phyloP scores from a whole-genome alignment of 2,113 vertebrate species.

The Eclectus roratus region DNA sequence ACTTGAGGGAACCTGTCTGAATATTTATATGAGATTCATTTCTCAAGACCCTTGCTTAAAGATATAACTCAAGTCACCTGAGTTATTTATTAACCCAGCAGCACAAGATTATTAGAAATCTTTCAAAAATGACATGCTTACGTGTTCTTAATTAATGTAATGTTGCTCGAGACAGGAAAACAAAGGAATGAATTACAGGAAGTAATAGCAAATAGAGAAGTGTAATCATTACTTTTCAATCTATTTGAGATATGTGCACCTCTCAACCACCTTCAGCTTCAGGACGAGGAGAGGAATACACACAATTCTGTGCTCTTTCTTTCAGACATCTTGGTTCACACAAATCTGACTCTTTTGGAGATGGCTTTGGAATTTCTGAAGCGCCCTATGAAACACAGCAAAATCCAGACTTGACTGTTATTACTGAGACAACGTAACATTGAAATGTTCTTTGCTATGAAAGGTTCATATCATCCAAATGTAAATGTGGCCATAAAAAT shows the following conservation, averaged over 20 bases:
- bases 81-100: background rate
- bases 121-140: background rate
- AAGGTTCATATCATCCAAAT: background rate
- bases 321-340: background rate
- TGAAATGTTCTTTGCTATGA: background rate
- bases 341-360: background rate
- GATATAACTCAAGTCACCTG: background rate
- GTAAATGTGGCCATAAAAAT: background rate
- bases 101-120: background rate
- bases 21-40: background rate
- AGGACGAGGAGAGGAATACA: background rate
- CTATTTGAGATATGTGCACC: background rate
- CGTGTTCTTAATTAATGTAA: background rate
- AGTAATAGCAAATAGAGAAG: background rate
- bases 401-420: background rate
- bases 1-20: background rate
- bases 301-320: background rate
- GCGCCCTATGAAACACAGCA: background rate
- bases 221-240: background rate
- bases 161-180: background rate
- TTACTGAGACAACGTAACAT: background rate
- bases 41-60: background rate
- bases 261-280: background rate
- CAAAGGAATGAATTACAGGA: background rate
- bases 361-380: background rate